Evolutionary conservation across 2,888 invertebrate genomes (phyloP).

Genomic region (Tillus elongatus): DNA sequence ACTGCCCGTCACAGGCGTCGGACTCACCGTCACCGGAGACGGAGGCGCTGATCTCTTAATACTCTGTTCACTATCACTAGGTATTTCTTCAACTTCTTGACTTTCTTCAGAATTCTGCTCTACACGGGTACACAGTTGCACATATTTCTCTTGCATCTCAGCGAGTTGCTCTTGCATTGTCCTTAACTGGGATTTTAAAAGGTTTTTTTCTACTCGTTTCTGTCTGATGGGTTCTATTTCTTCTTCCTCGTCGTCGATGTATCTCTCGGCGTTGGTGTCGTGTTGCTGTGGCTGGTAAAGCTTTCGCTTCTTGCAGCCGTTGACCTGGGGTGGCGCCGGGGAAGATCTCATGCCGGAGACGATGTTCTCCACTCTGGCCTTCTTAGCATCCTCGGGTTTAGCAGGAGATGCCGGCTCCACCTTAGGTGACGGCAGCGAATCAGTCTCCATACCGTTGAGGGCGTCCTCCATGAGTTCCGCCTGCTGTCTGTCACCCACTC

Average conservation of each 20-base stretch:
- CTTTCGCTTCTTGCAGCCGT: conserved; percentile 93
- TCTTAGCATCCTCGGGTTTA: conserved; percentile 63
- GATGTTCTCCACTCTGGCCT: conserved; percentile 90
- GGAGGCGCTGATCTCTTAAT: conserved; percentile 43
- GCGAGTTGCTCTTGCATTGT: conserved; percentile 84
- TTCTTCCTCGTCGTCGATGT: conserved; percentile 67
- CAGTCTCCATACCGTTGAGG: conserved; percentile 52
- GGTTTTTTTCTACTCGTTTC: conserved; percentile 79
- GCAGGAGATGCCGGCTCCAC: conserved; percentile 52
- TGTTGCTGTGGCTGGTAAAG: conserved; percentile 93
- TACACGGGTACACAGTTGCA: conserved; percentile 77
- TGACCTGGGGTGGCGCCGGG: conserved; percentile 72
- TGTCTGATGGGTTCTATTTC: conserved; percentile 70
- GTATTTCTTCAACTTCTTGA: conserved; percentile 63
- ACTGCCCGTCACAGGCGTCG: conserved; percentile 44
- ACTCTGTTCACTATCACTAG: conserved; percentile 59
- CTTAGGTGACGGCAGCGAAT: conserved; percentile 52
- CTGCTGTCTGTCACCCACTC: conserved; percentile 44
- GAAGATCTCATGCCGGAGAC: conserved; percentile 88
- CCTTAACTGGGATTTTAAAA: conserved; percentile 74
- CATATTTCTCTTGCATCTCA: conserved; percentile 85
- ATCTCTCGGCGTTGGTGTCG: conserved; percentile 56
- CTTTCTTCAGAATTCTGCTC: conserved; percentile 71
- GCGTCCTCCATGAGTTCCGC: conserved; percentile 52
- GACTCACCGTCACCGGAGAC: conserved; percentile 48